Evolutionary conservation across 2,888 invertebrate genomes (phyloP).

Genomic region (Neoascia interrupta): DNA sequence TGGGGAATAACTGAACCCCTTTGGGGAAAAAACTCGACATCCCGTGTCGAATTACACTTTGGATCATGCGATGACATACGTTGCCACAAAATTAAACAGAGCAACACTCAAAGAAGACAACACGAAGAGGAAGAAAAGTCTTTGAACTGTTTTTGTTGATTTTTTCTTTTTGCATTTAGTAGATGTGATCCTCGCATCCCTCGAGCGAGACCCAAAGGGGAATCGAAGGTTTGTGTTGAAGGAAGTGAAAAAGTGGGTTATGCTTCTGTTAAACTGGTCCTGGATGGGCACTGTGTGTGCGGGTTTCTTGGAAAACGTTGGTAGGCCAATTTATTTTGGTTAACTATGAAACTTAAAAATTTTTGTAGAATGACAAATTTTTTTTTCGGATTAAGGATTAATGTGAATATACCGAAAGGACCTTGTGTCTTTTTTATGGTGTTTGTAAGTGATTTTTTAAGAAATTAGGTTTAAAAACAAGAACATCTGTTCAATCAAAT

Average conservation of each 20-base stretch:
- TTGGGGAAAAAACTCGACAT: constrained; percentile 60
- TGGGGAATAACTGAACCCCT: constrained; percentile 40
- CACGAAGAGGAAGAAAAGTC: background rate
- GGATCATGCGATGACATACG: constrained; percentile 57
- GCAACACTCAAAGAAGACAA: background rate
- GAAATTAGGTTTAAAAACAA: no score
- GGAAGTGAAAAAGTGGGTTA: constrained; percentile 64
- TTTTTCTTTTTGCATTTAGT: constrained; percentile 18
- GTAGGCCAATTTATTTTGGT: no score
- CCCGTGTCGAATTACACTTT: constrained; percentile 66
- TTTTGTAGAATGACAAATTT: no score
- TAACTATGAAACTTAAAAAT: no score
- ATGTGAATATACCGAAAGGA: no score
- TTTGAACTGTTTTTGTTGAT: background rate
- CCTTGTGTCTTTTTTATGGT: no score
- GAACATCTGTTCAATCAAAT: no score
- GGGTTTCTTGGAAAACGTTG: constrained; percentile 59
- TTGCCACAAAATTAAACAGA: constrained; percentile 19
- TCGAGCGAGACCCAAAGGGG: no score
- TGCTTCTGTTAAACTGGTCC: constrained; percentile 45
- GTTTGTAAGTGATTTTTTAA: no score
- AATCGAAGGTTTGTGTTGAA: constrained; percentile 36
- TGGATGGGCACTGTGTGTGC: constrained; percentile 6
- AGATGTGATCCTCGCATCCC: constrained; percentile 4
- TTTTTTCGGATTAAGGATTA: no score